A percentile compares a stretch with the other conserved stretches of the same genome.
Conservation (phyloP, 2,113 vertebrate species). For the Hippocampus mohnikei region DNA sequence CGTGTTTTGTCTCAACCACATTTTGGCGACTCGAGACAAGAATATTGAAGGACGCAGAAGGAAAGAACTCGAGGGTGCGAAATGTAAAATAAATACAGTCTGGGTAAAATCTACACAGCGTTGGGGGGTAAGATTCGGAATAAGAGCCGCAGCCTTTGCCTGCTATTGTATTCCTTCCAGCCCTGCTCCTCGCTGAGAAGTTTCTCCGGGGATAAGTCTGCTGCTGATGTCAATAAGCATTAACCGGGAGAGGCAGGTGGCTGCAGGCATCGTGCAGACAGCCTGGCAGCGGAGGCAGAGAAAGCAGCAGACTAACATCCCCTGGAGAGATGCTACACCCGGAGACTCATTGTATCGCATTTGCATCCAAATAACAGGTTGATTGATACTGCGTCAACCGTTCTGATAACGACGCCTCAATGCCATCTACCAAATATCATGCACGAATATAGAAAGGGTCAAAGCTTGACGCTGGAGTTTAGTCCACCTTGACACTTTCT, state of each 20-base stretch:
- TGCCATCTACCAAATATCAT: not conserved
- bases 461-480: not conserved
- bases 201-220: conserved; percentile 20
- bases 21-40: not conserved
- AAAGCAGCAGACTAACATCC: not conserved
- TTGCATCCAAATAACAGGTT: too few species aligned
- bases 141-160: not conserved
- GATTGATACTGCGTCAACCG: not conserved
- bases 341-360: not conserved
- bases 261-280: conserved; percentile 24
- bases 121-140: not conserved
- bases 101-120: too few species aligned
- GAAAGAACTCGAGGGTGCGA: not conserved
- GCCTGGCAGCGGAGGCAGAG: conserved; percentile 10
- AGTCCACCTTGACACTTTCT: not conserved
- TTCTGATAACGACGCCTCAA: not conserved
- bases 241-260: conserved; percentile 11
- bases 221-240: conserved; percentile 45
- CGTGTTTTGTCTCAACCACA: conserved; percentile 2
- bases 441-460: not conserved
- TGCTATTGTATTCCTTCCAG: conserved; percentile 7
- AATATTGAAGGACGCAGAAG: conserved; percentile 1
- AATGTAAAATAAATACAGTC: not conserved
- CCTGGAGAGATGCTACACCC: conserved; percentile 1
- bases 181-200: conserved; percentile 17